phyloP scores from a whole-genome alignment of 2,113 vertebrate genomes.

The Rutilus rutilus region DNA sequence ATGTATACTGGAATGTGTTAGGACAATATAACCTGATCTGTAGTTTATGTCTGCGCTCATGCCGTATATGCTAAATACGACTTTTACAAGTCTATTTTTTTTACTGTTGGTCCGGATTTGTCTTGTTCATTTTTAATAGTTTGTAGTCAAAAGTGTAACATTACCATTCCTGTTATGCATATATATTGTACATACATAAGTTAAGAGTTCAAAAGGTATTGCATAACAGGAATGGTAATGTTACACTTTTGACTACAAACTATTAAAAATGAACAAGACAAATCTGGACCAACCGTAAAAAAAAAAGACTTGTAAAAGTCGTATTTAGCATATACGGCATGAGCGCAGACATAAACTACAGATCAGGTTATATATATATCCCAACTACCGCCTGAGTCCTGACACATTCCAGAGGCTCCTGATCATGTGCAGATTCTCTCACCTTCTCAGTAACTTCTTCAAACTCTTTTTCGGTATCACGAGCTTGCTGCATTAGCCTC shows the following conservation, averaged over 20 bases:
- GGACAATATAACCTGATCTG: slow-evolving; percentile 21
- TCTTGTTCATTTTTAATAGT: background rate
- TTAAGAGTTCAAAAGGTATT: too few relatives aligned
- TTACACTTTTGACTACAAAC: background rate
- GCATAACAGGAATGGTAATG: too few relatives aligned
- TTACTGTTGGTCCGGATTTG: slow-evolving; percentile 7
- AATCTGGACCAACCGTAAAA: slow-evolving; percentile 3
- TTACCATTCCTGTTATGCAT: too few relatives aligned
- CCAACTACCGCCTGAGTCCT: background rate
- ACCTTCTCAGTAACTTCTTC: slow-evolving; percentile 83
- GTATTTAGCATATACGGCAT: slow-evolving; percentile 1
- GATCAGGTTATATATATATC: slow-evolving; percentile 32
- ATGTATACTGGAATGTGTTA: background rate
- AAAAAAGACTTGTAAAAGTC: background rate
- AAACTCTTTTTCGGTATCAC: slow-evolving; percentile 83
- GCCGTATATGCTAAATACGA: background rate
- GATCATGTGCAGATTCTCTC: slow-evolving; percentile 51
- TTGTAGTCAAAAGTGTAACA: background rate
- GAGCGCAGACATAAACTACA: slow-evolving; percentile 28
- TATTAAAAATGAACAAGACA: background rate
- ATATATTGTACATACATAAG: too few relatives aligned
- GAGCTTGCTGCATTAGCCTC: slow-evolving; percentile 80
- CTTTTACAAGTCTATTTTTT: background rate
- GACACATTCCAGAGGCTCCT: slow-evolving; percentile 6
- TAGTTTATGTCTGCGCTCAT: slow-evolving; percentile 28